phyloP scores from a whole-genome alignment of 2,888 invertebrate genomes.

The Limnephilus lunatus region DNA sequence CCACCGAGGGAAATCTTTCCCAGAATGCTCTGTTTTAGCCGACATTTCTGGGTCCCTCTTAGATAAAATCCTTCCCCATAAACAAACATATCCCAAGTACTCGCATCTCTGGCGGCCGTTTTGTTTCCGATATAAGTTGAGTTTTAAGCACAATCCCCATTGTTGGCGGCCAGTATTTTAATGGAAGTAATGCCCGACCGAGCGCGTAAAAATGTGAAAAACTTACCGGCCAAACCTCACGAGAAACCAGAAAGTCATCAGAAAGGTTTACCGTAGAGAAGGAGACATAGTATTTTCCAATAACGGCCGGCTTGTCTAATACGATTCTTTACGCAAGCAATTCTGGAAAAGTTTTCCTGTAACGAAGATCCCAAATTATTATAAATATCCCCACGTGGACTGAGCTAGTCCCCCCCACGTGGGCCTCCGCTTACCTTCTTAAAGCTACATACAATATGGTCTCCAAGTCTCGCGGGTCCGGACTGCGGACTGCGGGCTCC shows the following conservation, averaged over 20 bases:
- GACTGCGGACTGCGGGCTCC: not conserved
- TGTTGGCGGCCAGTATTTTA: slow-evolving; percentile 36
- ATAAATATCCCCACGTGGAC: slow-evolving; percentile 64
- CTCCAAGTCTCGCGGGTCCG: slow-evolving; percentile 60
- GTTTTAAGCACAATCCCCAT: slow-evolving; percentile 29
- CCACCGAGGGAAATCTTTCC: not conserved
- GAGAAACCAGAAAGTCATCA: slow-evolving; percentile 59
- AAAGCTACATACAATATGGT: slow-evolving; percentile 59
- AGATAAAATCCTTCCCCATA: not conserved
- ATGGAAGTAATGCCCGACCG: slow-evolving; percentile 33
- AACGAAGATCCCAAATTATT: slow-evolving; percentile 66
- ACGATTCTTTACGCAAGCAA: slow-evolving; percentile 66
- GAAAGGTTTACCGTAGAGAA: slow-evolving; percentile 64
- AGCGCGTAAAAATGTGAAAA: slow-evolving; percentile 41
- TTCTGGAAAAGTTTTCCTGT: slow-evolving; percentile 62
- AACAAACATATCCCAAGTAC: not conserved
- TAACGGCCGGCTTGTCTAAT: slow-evolving; percentile 63
- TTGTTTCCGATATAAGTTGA: slow-evolving; percentile 35
- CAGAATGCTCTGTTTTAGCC: not conserved
- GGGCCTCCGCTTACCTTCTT: not conserved
- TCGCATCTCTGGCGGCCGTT: not conserved
- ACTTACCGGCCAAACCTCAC: slow-evolving; percentile 39
- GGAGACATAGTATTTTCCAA: slow-evolving; percentile 66
- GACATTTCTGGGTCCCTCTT: not conserved
- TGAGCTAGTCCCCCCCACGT: slow-evolving; percentile 20